Conservation (phyloP, 2,797 vertebrate species). For the Rhynchonycteris naso region DNA sequence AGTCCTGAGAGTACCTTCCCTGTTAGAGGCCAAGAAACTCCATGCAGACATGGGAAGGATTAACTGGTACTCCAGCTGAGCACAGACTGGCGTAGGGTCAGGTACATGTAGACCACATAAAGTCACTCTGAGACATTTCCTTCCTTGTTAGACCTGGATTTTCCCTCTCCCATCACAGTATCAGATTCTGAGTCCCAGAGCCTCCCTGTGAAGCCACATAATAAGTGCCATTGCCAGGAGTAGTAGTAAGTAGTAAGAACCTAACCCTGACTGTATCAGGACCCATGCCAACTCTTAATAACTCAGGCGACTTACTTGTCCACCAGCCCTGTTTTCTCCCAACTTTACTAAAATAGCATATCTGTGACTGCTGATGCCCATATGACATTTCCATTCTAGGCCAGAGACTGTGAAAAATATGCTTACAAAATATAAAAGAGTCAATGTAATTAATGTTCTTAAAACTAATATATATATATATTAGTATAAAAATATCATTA, state of each 20-base stretch:
- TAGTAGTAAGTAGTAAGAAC: constrained; percentile 44
- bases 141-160: constrained; percentile 32
- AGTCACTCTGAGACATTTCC: constrained; percentile 35
- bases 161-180: neutral
- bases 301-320: constrained; percentile 63
- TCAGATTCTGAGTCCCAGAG: constrained; percentile 55
- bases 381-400: constrained; percentile 74
- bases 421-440: constrained; percentile 67
- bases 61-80: neutral
- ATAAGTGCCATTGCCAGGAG: constrained; percentile 1
- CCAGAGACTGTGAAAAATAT: constrained; percentile 71
- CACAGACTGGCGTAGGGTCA: neutral
- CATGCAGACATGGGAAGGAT: neutral
- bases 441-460: constrained; percentile 74
- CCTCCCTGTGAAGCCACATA: constrained; percentile 45
- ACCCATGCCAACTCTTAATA: constrained; percentile 58
- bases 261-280: constrained; percentile 56
- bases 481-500: constrained; percentile 65
- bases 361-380: constrained; percentile 74
- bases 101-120: neutral
- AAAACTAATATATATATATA: constrained; percentile 39
- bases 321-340: constrained; percentile 68
- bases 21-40: constrained; percentile 27
- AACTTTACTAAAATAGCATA: constrained; percentile 68
- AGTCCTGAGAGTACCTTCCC: neutral